Evolutionary conservation across 2,888 invertebrate species (phyloP).

Genomic region (Papilio protenor): DNA sequence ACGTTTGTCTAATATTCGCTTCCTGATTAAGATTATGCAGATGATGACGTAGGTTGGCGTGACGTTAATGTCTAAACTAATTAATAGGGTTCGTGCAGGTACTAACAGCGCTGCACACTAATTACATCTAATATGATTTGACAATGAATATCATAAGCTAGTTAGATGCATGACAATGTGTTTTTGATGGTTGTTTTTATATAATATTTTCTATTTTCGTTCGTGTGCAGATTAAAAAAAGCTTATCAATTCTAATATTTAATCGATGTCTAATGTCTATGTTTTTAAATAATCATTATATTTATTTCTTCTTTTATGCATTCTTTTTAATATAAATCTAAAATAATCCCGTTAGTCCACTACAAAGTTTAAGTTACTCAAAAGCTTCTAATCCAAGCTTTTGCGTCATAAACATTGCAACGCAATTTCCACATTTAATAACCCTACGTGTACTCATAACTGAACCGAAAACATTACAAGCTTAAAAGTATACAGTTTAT

Average conservation of each 20-base stretch:
- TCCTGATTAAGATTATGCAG: slow-evolving; percentile 26
- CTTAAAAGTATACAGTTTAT: slow-evolving; percentile 16
- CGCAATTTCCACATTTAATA: slow-evolving; percentile 36
- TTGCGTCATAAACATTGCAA: slow-evolving; percentile 30
- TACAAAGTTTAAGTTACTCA: slow-evolving; percentile 31
- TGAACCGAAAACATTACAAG: slow-evolving; percentile 30
- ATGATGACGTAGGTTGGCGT: slow-evolving; percentile 15
- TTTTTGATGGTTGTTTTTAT: neutral
- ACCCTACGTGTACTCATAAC: slow-evolving; percentile 23
- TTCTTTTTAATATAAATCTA: neutral
- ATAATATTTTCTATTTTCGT: too few relatives aligned
- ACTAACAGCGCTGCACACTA: neutral
- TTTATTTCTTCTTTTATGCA: neutral
- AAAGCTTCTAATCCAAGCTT: slow-evolving; percentile 34
- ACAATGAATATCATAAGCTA: neutral
- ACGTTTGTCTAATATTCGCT: slow-evolving; percentile 9
- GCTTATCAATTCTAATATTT: too few relatives aligned
- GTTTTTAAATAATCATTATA: too few relatives aligned
- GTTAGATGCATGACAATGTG: neutral
- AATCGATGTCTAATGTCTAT: too few relatives aligned
- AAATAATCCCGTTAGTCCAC: slow-evolving; percentile 11
- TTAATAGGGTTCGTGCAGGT: slow-evolving; percentile 20
- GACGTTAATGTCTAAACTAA: slow-evolving; percentile 36
- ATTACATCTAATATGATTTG: slow-evolving; percentile 8
- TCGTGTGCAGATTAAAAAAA: too few relatives aligned